Evolutionary conservation across 2,888 invertebrate genomes (phyloP).

Genomic region (Leuctra nigra): DNA sequence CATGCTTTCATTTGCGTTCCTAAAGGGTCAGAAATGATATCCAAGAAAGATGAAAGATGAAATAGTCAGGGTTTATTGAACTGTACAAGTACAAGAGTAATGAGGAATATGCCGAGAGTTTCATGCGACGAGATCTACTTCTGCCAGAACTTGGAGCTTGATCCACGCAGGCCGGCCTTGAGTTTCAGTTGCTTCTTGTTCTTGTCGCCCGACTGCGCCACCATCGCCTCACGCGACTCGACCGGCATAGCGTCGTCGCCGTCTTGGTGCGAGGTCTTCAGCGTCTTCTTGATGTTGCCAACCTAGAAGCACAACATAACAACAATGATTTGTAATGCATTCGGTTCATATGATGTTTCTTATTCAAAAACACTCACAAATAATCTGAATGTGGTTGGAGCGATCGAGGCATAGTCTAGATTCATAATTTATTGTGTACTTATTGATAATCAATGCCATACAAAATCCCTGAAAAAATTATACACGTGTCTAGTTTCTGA

Average conservation of each 20-base stretch:
- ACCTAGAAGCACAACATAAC: constrained; percentile 50
- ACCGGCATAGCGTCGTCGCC: constrained; percentile 80
- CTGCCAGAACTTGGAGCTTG: constrained; percentile 61
- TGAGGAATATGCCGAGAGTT: no score
- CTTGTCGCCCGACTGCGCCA: constrained; percentile 49
- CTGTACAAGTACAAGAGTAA: no score
- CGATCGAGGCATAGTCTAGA: not conserved
- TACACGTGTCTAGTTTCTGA: no score
- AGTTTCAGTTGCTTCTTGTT: constrained; percentile 54
- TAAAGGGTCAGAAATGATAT: no score
- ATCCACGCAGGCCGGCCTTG: constrained; percentile 59
- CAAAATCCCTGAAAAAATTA: no score
- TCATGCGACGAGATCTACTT: constrained; percentile 32
- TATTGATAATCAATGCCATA: not conserved
- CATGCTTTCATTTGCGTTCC: no score
- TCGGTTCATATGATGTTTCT: not conserved
- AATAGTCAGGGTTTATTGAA: no score
- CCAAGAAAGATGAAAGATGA: no score
- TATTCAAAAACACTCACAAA: not conserved
- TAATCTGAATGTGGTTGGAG: not conserved
- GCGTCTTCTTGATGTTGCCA: constrained; percentile 76
- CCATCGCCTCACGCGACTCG: constrained; percentile 59
- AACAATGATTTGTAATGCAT: not conserved
- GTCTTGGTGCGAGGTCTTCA: constrained; percentile 72
- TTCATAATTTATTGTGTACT: not conserved